Base-by-base conservation (phyloP, 2,797 vertebrate genomes). In the Zalophus californianus region DNA sequence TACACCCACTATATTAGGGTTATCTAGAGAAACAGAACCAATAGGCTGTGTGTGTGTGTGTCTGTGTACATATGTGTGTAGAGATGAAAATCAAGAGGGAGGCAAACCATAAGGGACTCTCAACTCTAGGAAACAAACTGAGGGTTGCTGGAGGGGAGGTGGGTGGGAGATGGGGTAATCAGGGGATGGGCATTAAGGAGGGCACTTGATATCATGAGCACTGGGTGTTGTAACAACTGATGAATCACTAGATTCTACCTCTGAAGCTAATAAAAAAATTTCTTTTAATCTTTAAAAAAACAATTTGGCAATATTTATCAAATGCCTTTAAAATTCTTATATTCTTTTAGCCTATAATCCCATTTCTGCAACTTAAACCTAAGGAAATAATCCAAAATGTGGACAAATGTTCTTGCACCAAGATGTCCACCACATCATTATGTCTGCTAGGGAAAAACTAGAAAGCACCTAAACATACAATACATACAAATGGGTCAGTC, bases 311-410 rank as follows among this genome's bases (percentile, higher is more conserved):
- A 87, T 58, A 89, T 77, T 90, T 87, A 73, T 27, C 60, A 91
- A 91, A 75, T 79, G 80, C 16, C 21, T 95, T 83, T 41, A 66
- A 73, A 50, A 50, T 10, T 79, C 50, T 56, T 78, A 60, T 70
- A 66, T 75, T 77, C 10, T 94, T 83, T 97, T 58, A 91, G n/a
- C 12, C 50, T 85, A 44, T n/a, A 93, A 92, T 95, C 25, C 50
- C 18, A 93, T 72, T 73, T 94, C 84, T 94, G 44, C 15, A 95
- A 79, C 35, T 91, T 54, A 91, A 83, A 83, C 15, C 48, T 93
- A 95, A 72, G 44, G 27, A 95, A 92, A 95, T 91, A 66, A 78
- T 89, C 83, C 77, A 83, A 94, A 89, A 72, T 73, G 41, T 54
- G n/a, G 70, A 77, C 72, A 94, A 86, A 50, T 48, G 15, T 32